A percentile compares a stretch with the other conserved stretches of the same genome.
These are phyloP conservation scores for Dendrocincla fuliginosa DNA, from an alignment of 2,797 vertebrate species.

Conservation along the genomic window DNA sequence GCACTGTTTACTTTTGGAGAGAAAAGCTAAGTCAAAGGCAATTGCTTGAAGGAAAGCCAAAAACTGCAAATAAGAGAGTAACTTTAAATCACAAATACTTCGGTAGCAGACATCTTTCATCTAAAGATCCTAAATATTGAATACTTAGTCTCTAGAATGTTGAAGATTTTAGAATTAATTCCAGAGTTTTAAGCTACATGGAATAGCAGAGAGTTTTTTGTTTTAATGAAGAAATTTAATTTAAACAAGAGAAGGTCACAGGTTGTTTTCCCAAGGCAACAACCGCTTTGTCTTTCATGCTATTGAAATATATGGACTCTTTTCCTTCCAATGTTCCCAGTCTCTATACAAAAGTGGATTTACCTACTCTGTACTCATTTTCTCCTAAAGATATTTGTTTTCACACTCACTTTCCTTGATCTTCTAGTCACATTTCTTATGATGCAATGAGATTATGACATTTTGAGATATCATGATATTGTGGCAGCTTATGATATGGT, in stretches of 20 bases:
- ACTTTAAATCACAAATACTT: neutral
- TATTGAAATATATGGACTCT: neutral
- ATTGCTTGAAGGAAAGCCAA: neutral
- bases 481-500: neutral
- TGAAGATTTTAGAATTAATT: neutral
- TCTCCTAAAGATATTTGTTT: neutral
- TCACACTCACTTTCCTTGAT: rapidly evolving
- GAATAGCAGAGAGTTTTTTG: neutral
- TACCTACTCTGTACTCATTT: neutral
- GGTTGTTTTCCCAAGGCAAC: neutral
- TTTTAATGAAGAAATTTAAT: neutral
- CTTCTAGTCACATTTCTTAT: neutral
- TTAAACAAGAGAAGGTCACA: neutral
- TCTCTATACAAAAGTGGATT: neutral
- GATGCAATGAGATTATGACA: neutral
- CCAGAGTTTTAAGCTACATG: neutral
- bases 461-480: neutral
- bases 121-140: neutral
- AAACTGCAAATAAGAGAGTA: neutral
- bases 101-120: neutral
- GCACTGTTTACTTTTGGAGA: neutral
- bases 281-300: neutral
- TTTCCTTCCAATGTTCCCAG: neutral
- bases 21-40: neutral
- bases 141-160: neutral